Conservation (phyloP, 2,888 invertebrate species). For the Chloroclysta siterata region DNA sequence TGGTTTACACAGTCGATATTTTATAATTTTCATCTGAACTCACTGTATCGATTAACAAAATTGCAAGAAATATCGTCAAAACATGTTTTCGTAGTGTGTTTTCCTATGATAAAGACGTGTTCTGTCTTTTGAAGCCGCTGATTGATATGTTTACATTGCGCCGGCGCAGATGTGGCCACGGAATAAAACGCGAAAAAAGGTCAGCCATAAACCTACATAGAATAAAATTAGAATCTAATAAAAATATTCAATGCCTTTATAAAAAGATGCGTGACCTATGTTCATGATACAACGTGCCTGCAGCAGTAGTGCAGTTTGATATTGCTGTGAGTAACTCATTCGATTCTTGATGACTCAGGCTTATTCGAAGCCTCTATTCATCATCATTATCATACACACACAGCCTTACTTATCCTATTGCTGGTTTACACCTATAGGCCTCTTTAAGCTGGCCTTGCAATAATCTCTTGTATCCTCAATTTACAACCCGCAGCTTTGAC, state of each 20-base stretch:
- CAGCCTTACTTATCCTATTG: no score
- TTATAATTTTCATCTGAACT: background rate
- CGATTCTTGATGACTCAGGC: no score
- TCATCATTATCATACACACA: no score
- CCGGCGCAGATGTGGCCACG: conserved; percentile 19
- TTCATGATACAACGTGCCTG: no score
- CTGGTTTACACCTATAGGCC: no score
- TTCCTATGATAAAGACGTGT: background rate
- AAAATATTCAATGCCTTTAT: background rate
- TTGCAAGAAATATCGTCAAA: background rate
- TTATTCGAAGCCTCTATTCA: no score
- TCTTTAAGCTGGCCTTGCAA: no score
- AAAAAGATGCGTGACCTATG: background rate
- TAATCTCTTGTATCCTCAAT: no score
- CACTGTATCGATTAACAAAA: background rate
- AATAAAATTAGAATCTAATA: conserved; percentile 18
- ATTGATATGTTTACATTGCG: conserved; percentile 26
- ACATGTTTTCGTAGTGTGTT: background rate
- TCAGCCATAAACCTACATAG: conserved; percentile 31
- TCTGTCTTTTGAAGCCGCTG: conserved; percentile 25
- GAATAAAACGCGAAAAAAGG: conserved; percentile 24
- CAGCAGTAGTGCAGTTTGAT: no score
- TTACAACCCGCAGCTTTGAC: background rate
- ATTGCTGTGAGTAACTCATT: no score
- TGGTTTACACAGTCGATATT: no score